A percentile compares a stretch with the other conserved stretches of the same genome.
Conservation (phyloP, 2,113 vertebrate species). For the Cynocephalus volans region DNA sequence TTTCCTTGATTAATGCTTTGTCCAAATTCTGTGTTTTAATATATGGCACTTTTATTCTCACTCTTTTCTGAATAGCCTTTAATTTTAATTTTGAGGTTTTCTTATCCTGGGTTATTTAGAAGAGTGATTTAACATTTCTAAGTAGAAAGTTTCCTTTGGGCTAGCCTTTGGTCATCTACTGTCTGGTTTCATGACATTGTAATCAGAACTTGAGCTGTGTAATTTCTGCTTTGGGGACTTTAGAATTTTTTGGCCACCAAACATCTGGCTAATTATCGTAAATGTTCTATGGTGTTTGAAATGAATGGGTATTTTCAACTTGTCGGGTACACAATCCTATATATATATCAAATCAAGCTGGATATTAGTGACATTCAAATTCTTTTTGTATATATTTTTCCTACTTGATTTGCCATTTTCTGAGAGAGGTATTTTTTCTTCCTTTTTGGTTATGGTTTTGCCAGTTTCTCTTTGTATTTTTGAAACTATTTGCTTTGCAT, state of each 20-base stretch:
- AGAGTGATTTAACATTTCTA: slow-evolving; percentile 34
- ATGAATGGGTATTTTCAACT: not conserved
- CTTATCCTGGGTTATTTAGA: not conserved
- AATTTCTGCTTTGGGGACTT: slow-evolving; percentile 63
- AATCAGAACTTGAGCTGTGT: slow-evolving; percentile 46
- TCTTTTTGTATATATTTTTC: slow-evolving; percentile 2
- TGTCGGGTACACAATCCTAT: not conserved
- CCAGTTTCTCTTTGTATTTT: not conserved
- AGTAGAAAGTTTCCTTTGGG: slow-evolving; percentile 16
- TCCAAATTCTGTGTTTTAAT: slow-evolving; percentile 21
- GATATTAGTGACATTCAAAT: not conserved
- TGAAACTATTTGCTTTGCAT: not conserved
- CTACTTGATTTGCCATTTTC: not conserved
- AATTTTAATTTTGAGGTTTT: slow-evolving; percentile 48
- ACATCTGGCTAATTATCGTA: slow-evolving; percentile 47
- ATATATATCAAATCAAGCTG: not conserved
- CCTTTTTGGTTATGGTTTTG: not conserved
- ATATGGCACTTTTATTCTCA: not conserved
- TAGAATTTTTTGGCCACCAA: not conserved
- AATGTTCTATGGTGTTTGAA: slow-evolving; percentile 14
- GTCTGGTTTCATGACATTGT: slow-evolving; percentile 42
- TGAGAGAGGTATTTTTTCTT: not conserved
- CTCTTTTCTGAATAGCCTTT: slow-evolving; percentile 34
- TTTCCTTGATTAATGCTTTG: slow-evolving; percentile 40
- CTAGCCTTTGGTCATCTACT: slow-evolving; percentile 59